phyloP scores from a whole-genome alignment of 1,140 invertebrate species.

The Trachelipus rathkii region DNA sequence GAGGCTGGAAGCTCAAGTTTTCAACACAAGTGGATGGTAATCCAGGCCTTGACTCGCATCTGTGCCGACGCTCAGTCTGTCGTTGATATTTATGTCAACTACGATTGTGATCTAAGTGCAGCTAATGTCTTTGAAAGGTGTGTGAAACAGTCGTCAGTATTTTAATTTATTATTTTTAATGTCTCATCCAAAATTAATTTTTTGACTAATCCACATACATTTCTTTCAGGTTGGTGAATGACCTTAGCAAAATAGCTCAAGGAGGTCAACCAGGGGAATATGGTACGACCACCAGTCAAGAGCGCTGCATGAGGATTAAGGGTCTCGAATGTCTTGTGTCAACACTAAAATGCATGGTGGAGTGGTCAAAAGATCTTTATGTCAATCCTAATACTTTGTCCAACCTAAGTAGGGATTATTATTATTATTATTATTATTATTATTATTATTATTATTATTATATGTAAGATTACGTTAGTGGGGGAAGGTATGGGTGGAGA shows the following conservation, averaged over 20 bases:
- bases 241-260: slow-evolving; percentile 88
- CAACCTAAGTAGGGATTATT: slow-evolving; percentile 61
- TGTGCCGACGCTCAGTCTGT: slow-evolving; percentile 98
- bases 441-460: too few species aligned
- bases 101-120: slow-evolving; percentile 96
- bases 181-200: neutral
- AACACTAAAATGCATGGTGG: slow-evolving; percentile 98
- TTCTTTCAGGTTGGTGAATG: slow-evolving; percentile 70
- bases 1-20: slow-evolving; percentile 92
- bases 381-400: slow-evolving; percentile 88
- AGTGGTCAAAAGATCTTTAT: slow-evolving; percentile 98
- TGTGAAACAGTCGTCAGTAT: too few species aligned
- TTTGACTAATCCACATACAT: neutral
- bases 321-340: slow-evolving; percentile 95
- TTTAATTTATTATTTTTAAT: neutral
- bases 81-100: slow-evolving; percentile 99
- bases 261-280: slow-evolving; percentile 67
- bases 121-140: slow-evolving; percentile 90
- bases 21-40: slow-evolving; percentile 99
- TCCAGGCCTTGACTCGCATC: slow-evolving; percentile 92
- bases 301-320: slow-evolving; percentile 91
- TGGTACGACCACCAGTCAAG: slow-evolving; percentile 73
- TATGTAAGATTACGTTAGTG: too few species aligned
- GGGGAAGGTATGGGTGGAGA: too few species aligned
- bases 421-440: too few species aligned